Percentiles rank a stretch among this genome's conserved stretches.
Evolutionary conservation across 2,113 vertebrate genomes (phyloP).

Genomic region (Argyrosomus japonicus): DNA sequence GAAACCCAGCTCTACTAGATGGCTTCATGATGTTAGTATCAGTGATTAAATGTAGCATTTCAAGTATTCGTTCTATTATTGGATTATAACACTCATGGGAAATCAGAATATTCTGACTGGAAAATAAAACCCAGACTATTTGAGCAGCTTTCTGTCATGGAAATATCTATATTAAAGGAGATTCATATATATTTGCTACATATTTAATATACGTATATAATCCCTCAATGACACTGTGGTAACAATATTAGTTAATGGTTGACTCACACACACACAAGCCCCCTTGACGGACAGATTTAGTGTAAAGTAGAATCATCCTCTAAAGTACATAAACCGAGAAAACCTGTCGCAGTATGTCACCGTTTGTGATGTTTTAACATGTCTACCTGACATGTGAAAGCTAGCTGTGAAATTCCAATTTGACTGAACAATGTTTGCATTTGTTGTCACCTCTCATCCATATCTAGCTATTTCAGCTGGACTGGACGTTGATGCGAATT

Average conservation of each 20-base stretch:
- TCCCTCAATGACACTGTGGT: neutral
- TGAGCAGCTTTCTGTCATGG: conserved; percentile 2
- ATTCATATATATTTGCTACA: neutral
- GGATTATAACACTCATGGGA: neutral
- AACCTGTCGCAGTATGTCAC: neutral
- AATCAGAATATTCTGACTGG: neutral
- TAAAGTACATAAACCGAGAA: conserved; percentile 1
- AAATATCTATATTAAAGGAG: neutral
- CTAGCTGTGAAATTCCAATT: neutral
- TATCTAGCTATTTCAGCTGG: neutral
- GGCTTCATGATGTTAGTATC: neutral
- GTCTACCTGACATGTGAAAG: too few relatives aligned
- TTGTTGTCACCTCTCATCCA: neutral
- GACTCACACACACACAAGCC: neutral
- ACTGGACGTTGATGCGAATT: neutral
- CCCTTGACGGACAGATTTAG: neutral
- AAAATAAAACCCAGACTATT: neutral
- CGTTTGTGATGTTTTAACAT: neutral
- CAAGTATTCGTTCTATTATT: neutral
- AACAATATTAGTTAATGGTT: neutral
- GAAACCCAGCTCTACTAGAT: neutral
- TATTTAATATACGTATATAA: neutral
- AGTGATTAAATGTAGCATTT: neutral
- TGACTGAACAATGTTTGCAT: too few relatives aligned
- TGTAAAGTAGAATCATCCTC: neutral